Conservation (phyloP, 2,113 vertebrate genomes). For the Cacatua alba region DNA sequence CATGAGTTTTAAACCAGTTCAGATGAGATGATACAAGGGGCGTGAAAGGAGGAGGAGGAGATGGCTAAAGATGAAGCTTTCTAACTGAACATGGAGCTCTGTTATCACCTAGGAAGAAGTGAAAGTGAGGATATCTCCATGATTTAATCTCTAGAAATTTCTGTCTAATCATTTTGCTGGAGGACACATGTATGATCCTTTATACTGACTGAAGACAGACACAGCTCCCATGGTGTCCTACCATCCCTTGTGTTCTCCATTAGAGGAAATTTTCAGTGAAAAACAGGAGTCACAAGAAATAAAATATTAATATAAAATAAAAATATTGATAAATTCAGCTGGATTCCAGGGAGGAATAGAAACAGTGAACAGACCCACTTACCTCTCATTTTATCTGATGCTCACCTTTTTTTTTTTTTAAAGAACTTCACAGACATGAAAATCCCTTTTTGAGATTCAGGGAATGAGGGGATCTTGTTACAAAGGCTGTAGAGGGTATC, state of each 20-base stretch:
- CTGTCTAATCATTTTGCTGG: neutral
- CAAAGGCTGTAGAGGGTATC: neutral
- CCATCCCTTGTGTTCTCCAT: neutral
- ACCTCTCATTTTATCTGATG: neutral
- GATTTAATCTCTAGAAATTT: neutral
- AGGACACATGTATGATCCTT: neutral
- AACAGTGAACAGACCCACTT: neutral
- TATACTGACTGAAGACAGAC: neutral
- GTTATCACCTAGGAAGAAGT: neutral
- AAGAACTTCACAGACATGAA: neutral
- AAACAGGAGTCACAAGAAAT: neutral
- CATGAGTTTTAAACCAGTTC: neutral
- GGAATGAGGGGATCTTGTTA: neutral
- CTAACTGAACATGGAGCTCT: neutral
- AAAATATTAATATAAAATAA: neutral
- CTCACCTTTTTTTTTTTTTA: neutral
- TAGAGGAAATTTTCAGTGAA: neutral
- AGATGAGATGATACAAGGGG: neutral
- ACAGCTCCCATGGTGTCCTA: neutral
- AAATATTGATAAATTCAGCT: neutral
- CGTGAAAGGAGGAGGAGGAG: neutral
- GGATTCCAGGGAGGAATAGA: neutral
- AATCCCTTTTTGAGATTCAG: neutral
- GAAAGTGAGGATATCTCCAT: neutral
- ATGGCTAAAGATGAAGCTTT: neutral